Conservation (phyloP, 2,888 invertebrate species). For the Nesidiocoris tenuis region DNA sequence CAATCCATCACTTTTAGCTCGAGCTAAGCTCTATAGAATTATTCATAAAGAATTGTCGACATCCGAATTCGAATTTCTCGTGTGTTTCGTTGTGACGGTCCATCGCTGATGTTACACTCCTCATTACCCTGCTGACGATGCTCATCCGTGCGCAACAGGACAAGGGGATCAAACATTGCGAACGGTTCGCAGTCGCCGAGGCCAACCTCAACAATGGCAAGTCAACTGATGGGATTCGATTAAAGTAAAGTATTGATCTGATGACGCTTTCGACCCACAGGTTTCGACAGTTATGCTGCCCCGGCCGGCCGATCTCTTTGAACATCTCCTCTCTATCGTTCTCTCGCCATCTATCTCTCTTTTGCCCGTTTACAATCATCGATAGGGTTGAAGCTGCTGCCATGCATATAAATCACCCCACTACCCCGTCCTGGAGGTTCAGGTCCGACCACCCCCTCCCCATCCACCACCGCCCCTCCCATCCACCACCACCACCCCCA, state of each 20-base stretch:
- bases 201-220: neutral
- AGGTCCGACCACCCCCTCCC: neutral
- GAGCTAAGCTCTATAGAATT: too few relatives aligned
- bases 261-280: slow-evolving; percentile 18
- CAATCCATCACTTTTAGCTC: too few relatives aligned
- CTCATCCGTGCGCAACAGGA: neutral
- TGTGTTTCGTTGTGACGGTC: too few relatives aligned
- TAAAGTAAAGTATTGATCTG: slow-evolving; percentile 28
- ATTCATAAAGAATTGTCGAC: too few relatives aligned
- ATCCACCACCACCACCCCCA: neutral
- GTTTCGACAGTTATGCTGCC: slow-evolving; percentile 22
- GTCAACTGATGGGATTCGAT: slow-evolving; percentile 14
- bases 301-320: neutral
- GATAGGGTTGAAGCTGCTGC: slow-evolving; percentile 1
- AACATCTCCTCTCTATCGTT: neutral
- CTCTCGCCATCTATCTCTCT: neutral
- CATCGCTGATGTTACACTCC: too few relatives aligned
- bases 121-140: too few relatives aligned
- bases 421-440: neutral
- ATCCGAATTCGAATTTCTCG: too few relatives aligned
- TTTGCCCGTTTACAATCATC: neutral
- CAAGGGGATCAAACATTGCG: neutral
- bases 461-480: neutral
- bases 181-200: neutral
- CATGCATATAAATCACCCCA: slow-evolving; percentile 29